These are phyloP conservation scores for Holothuria leucospilota DNA, from an alignment of 53 echinoderm and acorn worm genomes.

Conservation along the genomic window DNA sequence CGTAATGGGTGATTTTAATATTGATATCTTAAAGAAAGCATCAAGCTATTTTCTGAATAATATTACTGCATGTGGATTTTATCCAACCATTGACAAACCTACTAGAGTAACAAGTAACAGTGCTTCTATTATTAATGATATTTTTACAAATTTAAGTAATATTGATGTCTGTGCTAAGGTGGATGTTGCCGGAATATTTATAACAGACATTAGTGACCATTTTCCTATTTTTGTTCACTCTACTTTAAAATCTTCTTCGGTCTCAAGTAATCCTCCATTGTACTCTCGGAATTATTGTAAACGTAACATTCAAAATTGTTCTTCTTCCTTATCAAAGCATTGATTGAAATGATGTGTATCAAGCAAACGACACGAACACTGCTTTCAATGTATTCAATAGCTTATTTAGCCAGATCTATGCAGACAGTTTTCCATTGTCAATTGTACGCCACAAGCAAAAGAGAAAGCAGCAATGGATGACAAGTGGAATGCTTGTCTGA, in stretches of 20 bases:
- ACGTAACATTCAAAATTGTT: background rate
- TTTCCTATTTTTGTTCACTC: background rate
- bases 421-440: background rate
- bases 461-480: background rate
- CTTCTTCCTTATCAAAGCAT: background rate
- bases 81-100: background rate
- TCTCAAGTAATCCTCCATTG: background rate
- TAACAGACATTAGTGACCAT: background rate
- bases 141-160: background rate
- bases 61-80: constrained; percentile 7
- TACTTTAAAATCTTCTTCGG: background rate
- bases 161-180: background rate
- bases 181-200: background rate
- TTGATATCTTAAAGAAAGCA: background rate
- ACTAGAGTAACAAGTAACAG: background rate
- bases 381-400: background rate
- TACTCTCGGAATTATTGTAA: constrained; percentile 1
- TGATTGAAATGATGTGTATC: background rate
- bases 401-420: background rate
- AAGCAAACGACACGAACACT: constrained; percentile 4
- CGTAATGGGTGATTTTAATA: background rate
- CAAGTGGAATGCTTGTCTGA: background rate
- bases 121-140: background rate
- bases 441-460: background rate
- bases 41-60: constrained; percentile 5